Conservation (phyloP, 2,888 invertebrate genomes). For the Ormyrus nitidulus region DNA sequence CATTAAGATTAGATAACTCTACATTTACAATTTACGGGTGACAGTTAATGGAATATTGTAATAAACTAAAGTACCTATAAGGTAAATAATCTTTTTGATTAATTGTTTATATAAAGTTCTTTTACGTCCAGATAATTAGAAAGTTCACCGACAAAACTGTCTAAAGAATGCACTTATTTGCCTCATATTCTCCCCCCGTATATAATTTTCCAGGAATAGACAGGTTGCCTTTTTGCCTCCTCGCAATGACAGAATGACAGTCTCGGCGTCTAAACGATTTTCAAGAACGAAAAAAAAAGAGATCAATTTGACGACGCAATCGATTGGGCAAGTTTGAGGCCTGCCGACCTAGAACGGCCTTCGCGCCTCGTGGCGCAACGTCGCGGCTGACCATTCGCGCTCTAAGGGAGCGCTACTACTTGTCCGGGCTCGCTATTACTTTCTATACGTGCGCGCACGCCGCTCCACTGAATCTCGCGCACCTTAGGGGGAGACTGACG, state of each 20-base stretch:
- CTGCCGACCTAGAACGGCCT: constrained; percentile 69
- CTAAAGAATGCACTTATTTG: constrained; percentile 19
- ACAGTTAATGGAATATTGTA: too few species aligned
- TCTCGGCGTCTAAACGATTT: constrained; percentile 4
- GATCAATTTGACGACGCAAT: constrained; percentile 45
- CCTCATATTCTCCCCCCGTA: constrained; percentile 18
- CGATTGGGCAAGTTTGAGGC: constrained; percentile 52
- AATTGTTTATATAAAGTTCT: too few species aligned
- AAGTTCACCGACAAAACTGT: background rate
- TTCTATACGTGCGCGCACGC: constrained; percentile 13
- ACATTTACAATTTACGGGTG: too few species aligned
- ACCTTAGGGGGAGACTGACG: constrained; percentile 9
- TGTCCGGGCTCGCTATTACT: constrained; percentile 54
- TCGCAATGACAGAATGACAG: background rate
- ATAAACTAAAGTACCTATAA: too few species aligned
- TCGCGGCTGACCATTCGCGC: constrained; percentile 64
- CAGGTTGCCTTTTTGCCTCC: background rate
- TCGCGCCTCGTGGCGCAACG: constrained; percentile 57
- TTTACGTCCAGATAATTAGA: too few species aligned
- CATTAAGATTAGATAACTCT: too few species aligned
- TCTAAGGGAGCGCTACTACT: constrained; percentile 63
- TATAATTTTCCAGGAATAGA: constrained; percentile 42
- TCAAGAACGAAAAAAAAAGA: constrained; percentile 33
- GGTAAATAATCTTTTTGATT: too few species aligned
- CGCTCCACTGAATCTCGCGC: background rate